A percentile compares a stretch with the other conserved stretches of the same genome.
These are phyloP conservation scores for Phallusia fumigata DNA, from an alignment of 23 tunicate species.

Conservation along the genomic window DNA sequence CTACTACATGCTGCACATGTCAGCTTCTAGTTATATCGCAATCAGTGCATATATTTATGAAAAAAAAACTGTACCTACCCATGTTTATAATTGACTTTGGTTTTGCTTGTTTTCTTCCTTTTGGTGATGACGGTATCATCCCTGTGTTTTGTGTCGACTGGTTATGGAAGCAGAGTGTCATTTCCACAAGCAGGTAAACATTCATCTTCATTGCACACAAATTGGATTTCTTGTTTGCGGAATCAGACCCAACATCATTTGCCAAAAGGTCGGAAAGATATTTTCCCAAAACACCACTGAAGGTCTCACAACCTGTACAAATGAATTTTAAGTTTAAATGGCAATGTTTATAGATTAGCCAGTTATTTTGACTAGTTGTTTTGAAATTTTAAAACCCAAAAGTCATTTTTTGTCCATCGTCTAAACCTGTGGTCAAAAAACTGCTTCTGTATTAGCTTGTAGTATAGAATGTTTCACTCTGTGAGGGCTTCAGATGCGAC, in stretches of 20 bases:
- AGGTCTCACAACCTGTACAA: constrained; percentile 44
- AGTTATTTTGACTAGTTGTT: too few species aligned
- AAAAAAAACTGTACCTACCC: neutral
- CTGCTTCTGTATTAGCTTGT: too few species aligned
- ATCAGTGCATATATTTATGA: too few species aligned
- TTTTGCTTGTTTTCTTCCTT: constrained; percentile 43
- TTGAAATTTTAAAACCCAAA: too few species aligned
- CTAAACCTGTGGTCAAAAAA: too few species aligned
- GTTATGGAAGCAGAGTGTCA: constrained; percentile 45
- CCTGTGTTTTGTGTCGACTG: constrained; percentile 24
- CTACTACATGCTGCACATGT: too few species aligned
- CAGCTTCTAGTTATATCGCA: too few species aligned
- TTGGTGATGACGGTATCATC: constrained; percentile 15
- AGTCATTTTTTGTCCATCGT: too few species aligned
- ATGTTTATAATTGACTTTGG: constrained; percentile 23
- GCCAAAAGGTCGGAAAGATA: constrained; percentile 7
- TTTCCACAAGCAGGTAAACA: constrained; percentile 64
- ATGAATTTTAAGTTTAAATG: neutral
- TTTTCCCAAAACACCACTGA: constrained; percentile 35
- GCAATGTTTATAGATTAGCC: too few species aligned
- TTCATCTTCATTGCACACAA: constrained; percentile 61
- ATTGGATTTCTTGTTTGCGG: constrained; percentile 13
- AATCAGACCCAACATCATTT: neutral
- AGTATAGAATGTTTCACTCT: too few species aligned
- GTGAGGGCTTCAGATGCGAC: too few species aligned